Percentiles rank a stretch among this genome's conserved stretches.
Conservation (phyloP, 2,888 invertebrate genomes). For the Eupsilia transversa region DNA sequence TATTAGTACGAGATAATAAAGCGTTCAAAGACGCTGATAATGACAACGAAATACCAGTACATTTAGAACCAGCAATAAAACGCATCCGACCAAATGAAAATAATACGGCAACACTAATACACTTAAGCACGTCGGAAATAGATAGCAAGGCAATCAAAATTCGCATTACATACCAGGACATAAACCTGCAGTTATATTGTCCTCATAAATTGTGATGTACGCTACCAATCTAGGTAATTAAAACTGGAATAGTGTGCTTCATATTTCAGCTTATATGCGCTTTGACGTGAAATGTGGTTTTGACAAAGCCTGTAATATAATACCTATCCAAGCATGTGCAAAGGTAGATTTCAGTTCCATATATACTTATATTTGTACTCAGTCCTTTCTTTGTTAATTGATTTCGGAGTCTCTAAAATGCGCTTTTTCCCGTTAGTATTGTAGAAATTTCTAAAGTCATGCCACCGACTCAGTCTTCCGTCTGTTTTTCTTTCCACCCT, state of each 20-base stretch:
- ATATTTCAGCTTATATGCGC: conserved; percentile 53
- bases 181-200: conserved; percentile 73
- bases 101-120: conserved; percentile 42
- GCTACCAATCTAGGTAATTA: conserved; percentile 73
- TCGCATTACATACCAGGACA: conserved; percentile 54
- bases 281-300: conserved; percentile 48
- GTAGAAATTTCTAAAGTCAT: no score
- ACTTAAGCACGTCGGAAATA: conserved; percentile 40
- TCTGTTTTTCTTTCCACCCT: no score
- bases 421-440: no score
- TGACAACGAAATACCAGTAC: not conserved
- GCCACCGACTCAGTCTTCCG: no score
- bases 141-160: conserved; percentile 64
- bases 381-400: not conserved
- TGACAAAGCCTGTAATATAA: not conserved
- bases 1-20: conserved; percentile 25
- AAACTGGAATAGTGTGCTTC: conserved; percentile 66
- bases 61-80: conserved; percentile 33
- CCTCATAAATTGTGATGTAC: conserved; percentile 68
- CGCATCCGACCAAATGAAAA: conserved; percentile 34
- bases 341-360: not conserved
- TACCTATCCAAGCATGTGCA: not conserved
- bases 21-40: conserved; percentile 23
- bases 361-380: not conserved
- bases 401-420: no score